Evolutionary conservation across 2,113 vertebrate species (phyloP).

Genomic region (Mixornis gularis): DNA sequence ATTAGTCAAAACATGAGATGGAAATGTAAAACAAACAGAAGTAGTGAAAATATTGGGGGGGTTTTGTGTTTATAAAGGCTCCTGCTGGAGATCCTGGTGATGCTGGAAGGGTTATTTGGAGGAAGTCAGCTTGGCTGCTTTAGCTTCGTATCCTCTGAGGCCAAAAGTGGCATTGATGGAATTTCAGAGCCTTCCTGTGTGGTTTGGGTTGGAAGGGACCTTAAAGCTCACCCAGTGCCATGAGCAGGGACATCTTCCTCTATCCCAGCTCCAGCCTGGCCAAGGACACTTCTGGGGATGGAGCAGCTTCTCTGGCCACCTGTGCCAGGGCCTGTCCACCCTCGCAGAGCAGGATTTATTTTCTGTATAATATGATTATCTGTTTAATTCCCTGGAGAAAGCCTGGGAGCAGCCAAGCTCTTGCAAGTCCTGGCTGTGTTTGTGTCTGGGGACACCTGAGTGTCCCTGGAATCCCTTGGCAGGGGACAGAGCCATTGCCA

Average conservation of each 20-base stretch:
- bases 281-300: not conserved
- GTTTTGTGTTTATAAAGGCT: not conserved
- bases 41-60: not conserved
- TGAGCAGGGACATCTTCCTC: not conserved
- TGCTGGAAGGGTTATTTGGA: not conserved
- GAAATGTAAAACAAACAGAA: not conserved
- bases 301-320: not conserved
- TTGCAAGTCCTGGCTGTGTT: fast-evolving
- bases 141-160: not conserved
- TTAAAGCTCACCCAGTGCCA: not conserved
- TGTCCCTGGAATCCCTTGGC: not conserved
- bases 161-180: not conserved
- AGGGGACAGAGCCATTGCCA: fast-evolving
- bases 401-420: not conserved
- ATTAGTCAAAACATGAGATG: not conserved
- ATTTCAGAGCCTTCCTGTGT: not conserved
- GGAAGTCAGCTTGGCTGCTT: not conserved
- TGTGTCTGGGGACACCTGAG: not conserved
- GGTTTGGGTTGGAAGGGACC: not conserved
- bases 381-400: not conserved
- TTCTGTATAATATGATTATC: not conserved
- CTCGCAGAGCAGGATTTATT: not conserved
- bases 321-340: not conserved
- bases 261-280: not conserved
- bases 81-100: not conserved